phyloP scores from a whole-genome alignment of 2,888 invertebrate species.

The Ennomos fuscantarius region DNA sequence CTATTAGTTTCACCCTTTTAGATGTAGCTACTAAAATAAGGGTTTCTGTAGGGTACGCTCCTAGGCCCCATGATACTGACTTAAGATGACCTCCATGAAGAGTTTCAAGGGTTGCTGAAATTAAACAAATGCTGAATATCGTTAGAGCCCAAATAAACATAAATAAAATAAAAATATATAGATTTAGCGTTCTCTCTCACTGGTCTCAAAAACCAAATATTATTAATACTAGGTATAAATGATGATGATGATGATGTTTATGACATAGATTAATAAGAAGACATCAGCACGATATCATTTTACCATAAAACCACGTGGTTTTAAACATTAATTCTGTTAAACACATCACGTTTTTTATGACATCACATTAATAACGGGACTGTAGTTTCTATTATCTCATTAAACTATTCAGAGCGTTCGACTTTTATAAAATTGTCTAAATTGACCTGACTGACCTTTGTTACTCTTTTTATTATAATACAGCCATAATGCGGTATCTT shows the following conservation, averaged over 20 bases:
- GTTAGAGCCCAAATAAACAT: too few relatives aligned
- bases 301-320: too few relatives aligned
- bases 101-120: constrained; percentile 87
- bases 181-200: too few relatives aligned
- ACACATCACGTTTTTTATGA: constrained; percentile 2
- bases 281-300: too few relatives aligned
- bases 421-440: neutral
- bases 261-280: too few relatives aligned
- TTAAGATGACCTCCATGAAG: constrained; percentile 84
- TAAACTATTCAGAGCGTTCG: too few relatives aligned
- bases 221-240: too few relatives aligned
- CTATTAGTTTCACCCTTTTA: constrained; percentile 86
- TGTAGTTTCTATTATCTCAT: neutral
- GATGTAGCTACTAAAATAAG: constrained; percentile 85
- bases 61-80: constrained; percentile 86
- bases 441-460: constrained; percentile 60
- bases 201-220: too few relatives aligned
- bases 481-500: constrained; percentile 66
- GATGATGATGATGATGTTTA: too few relatives aligned
- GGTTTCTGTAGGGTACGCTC: constrained; percentile 80
- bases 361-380: constrained; percentile 2
- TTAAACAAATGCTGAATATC: neutral
- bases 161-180: too few relatives aligned
- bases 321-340: too few relatives aligned
- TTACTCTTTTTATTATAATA: constrained; percentile 69